These are phyloP conservation scores for Rhinogobius similis DNA, from an alignment of 2,113 vertebrate genomes.

Conservation along the genomic window DNA sequence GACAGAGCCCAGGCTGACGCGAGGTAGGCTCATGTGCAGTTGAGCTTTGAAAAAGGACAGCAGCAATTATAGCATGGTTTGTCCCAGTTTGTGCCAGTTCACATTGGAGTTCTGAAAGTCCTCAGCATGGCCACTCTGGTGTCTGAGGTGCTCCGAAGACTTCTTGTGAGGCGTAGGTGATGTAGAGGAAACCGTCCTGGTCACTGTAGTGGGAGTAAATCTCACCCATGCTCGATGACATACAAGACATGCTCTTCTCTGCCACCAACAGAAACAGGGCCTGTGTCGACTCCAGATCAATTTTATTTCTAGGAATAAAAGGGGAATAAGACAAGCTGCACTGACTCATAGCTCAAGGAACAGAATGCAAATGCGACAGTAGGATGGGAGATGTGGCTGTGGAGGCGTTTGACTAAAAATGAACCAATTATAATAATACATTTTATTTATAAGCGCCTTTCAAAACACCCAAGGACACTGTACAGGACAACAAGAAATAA, in stretches of 20 bases:
- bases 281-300: slow-evolving; percentile 76
- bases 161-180: slow-evolving; percentile 85
- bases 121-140: slow-evolving; percentile 20
- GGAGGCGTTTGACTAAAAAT: background rate
- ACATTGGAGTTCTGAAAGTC: slow-evolving; percentile 29
- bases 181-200: slow-evolving; percentile 83
- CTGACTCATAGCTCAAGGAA: background rate
- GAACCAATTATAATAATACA: background rate
- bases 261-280: slow-evolving; percentile 80
- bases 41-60: slow-evolving; percentile 3
- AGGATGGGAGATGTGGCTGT: background rate
- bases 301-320: slow-evolving; percentile 68
- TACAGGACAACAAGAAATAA: no score
- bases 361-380: slow-evolving; percentile 15
- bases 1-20: slow-evolving; percentile 5
- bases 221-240: slow-evolving; percentile 82
- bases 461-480: no score
- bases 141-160: slow-evolving; percentile 74
- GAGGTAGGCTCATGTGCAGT: slow-evolving; percentile 28
- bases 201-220: slow-evolving; percentile 79
- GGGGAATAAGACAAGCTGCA: slow-evolving; percentile 1
- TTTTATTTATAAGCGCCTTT: no score
- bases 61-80: slow-evolving; percentile 22
- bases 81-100: slow-evolving; percentile 24
- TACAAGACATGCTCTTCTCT: slow-evolving; percentile 78